Percentiles rank a stretch among this genome's conserved stretches.
phyloP scores from a whole-genome alignment of 2,113 vertebrate genomes.

The Engraulis encrasicolus region DNA sequence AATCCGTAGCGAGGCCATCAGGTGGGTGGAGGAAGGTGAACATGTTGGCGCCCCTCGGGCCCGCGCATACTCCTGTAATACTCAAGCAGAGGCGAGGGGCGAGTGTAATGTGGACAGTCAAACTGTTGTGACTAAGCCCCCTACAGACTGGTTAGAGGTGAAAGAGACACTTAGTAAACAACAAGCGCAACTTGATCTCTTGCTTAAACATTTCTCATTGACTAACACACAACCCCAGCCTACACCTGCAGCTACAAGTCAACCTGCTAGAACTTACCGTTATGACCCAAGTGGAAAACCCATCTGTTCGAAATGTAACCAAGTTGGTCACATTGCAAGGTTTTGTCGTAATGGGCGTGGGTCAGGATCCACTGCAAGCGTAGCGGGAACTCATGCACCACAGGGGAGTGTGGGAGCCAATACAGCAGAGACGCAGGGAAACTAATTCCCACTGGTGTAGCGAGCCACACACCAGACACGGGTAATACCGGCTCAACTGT shows the following conservation, averaged over 20 bases:
- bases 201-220: background rate
- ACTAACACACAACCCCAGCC: background rate
- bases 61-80: background rate
- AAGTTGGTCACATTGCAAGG: constrained; percentile 19
- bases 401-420: background rate
- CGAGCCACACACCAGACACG: constrained; percentile 26
- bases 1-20: background rate
- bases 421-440: constrained; percentile 22
- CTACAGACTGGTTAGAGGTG: background rate
- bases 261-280: background rate
- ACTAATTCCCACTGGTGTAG: background rate
- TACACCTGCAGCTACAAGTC: background rate
- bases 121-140: background rate
- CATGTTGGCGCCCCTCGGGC: background rate
- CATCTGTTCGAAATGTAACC: constrained; percentile 10
- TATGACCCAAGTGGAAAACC: constrained; percentile 12
- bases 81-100: background rate
- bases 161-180: background rate
- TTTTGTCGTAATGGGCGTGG: background rate
- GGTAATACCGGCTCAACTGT: background rate
- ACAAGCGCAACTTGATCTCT: background rate
- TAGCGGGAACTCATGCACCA: background rate
- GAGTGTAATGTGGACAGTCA: background rate
- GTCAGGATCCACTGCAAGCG: background rate
- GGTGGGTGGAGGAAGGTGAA: background rate